Evolutionary conservation across 2,113 vertebrate genomes (phyloP), one percentile per base, ranked within the genome.

Genomic region (Sorex fumeus): DNA sequence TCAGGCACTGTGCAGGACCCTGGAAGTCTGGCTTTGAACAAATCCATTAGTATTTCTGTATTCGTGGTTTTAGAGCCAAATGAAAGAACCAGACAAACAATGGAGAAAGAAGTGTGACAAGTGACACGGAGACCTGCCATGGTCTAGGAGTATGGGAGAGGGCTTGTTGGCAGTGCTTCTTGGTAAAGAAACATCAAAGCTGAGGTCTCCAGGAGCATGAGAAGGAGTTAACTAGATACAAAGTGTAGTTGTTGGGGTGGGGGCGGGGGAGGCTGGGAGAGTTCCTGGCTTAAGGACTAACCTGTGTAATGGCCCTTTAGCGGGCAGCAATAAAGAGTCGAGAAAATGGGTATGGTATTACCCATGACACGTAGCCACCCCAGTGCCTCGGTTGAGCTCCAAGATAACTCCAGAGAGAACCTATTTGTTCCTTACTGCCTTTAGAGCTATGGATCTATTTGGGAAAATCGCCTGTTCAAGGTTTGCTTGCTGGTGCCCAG

Each of bases 1-100:
- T 57, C n/a, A 83, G 74, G 60, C 30, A 79, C 32, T 45, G 36
- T 82, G 71, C 80, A 76, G 1, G 16, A 75, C 69, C 67, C 50
- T 76, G 43, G 34, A 18, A 66, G 66, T 28, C 92, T 2, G 92
- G 62, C 79, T 85, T 3, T 94, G 76, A 84, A 30, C 50, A 82
- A 64, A 71, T 78, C 40, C 81, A 36, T 8, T 69, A 21, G 47
- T 57, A 70, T 78, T 80, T 95, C 85, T 80, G 15, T 72, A 62
- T 77, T 87, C 23, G 2, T 82, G 28, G 62, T 6, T 79, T 87
- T 47, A 47, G 23, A 93, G 30, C n/a, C 57, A 84, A 70, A 32
- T 45, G 60, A 92, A 81, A 50, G n/a, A 75, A 40, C 69, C n/a
- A 23, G 83, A 40, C 8, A 19, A 0, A 53, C 82, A 77, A 66